Conservation (phyloP, 2,888 invertebrate species). For the Neelides folsomi region DNA sequence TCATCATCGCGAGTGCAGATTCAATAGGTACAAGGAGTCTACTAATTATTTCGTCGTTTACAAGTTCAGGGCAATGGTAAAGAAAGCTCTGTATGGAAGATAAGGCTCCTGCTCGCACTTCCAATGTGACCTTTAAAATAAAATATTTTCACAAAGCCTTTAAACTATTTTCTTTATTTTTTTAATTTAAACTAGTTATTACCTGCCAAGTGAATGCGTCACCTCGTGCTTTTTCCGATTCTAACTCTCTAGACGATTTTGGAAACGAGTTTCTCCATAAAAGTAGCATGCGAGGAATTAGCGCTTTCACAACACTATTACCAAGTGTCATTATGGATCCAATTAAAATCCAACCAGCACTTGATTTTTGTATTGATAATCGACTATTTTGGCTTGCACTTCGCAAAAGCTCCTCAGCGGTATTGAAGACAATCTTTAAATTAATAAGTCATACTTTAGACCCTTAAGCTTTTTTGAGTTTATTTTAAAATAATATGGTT, state of each 20-base stretch:
- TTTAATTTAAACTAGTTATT: neutral
- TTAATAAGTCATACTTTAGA: neutral
- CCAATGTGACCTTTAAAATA: conserved; percentile 61
- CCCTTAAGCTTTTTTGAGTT: neutral
- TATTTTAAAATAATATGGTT: neutral
- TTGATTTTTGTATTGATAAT: conserved; percentile 83
- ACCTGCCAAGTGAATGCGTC: conserved; percentile 99
- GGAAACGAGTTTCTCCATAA: conserved; percentile 98
- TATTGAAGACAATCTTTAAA: conserved; percentile 66
- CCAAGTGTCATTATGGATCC: conserved; percentile 93
- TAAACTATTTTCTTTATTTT: neutral
- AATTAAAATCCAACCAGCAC: conserved; percentile 94
- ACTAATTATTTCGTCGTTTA: conserved; percentile 81
- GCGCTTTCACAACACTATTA: conserved; percentile 64
- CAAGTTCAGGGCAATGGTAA: conserved; percentile 74
- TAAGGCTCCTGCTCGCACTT: conserved; percentile 89
- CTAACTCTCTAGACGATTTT: conserved; percentile 85
- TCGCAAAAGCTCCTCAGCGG: conserved; percentile 87
- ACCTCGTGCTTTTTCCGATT: conserved; percentile 87
- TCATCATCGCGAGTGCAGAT: conserved; percentile 84
- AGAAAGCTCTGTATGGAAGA: conserved; percentile 91
- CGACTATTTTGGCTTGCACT: conserved; percentile 95
- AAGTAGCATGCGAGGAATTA: conserved; percentile 82
- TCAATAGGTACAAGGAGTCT: conserved; percentile 82
- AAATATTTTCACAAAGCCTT: neutral